phyloP scores from a whole-genome alignment of 2,113 vertebrate genomes.

The Tricholaema leucomelas region DNA sequence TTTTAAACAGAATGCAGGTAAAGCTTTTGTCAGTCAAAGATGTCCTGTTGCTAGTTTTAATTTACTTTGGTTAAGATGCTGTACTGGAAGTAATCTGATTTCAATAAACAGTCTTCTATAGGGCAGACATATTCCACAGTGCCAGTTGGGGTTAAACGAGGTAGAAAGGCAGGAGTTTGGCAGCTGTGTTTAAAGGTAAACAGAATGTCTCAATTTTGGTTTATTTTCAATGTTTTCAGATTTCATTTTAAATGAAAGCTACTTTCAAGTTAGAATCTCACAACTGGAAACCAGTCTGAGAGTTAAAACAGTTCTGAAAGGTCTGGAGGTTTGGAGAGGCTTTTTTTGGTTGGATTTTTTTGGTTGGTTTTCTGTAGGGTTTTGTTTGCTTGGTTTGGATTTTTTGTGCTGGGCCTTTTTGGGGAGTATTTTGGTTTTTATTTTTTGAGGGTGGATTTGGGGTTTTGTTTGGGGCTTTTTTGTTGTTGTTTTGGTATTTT shows the following conservation, averaged over 20 bases:
- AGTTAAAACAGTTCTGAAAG: background rate
- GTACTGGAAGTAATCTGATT: background rate
- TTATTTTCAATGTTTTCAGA: no score
- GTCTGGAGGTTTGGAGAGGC: fast-evolving
- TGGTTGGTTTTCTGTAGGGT: no score
- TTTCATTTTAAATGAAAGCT: background rate
- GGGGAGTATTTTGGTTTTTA: no score
- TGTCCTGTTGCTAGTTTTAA: background rate
- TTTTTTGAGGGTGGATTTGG: no score
- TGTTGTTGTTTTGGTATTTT: no score
- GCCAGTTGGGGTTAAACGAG: background rate
- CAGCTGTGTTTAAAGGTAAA: conserved; percentile 27
- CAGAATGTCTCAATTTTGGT: background rate
- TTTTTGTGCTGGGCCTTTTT: no score
- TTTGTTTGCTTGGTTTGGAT: no score
- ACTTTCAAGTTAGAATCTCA: background rate
- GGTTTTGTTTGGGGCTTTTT: no score
- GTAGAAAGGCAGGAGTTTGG: background rate
- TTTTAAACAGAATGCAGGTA: background rate
- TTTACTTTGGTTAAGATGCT: background rate
- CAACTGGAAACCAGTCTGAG: background rate
- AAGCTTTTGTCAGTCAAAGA: background rate
- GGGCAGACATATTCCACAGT: background rate
- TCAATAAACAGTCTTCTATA: background rate
- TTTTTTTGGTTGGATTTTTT: background rate